Evolutionary conservation across 1,140 invertebrate genomes (phyloP), one percentile per base, ranked within the genome.

Genomic region (Holcopasites calliopsidis): DNA sequence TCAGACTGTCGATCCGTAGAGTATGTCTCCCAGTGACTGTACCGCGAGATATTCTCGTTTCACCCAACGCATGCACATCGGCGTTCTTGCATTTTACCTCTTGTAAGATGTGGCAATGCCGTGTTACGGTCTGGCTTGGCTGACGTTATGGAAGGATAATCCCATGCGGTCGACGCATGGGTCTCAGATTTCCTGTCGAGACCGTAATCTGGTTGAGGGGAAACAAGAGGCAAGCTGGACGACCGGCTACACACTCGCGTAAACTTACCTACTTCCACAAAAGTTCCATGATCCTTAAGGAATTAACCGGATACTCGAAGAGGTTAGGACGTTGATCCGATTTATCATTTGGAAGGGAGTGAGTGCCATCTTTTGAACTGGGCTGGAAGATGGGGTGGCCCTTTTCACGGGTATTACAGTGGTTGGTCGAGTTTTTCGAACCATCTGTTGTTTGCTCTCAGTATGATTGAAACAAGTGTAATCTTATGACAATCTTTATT

Each of bases 111-210:
- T 64, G 71, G 71, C 71, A 73, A 73, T 76, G 62, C 61, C 57
- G 52, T 64, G 44, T 77, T 61, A 57, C 47, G 61, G 66, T 31
- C 49, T 73, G 66, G 61, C 61, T 35, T 38, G 64, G 61, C 71
- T 65, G 71, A 73, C 73, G 76, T 79, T 73, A 77, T 66, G 76
- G 80, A 68, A 86, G 74, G 75, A 83, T 86, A 85, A 86, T 85
- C 76, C 79, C 52, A 71, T 81, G 80, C 66, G 80, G 77, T 85
- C 33, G 69, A 74, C 52, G 74, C 10, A 52, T 54, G 35, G 23
- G 31, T 66, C 38, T 80, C 44, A 55, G 52, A 68, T 80, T 80
- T 80, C 70, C 40, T 61, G 55, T 18, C 28, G 26, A 65, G 61
- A 65, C 50, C 71, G 44, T 73, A 73, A 73, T 73, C 71, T 65